Evolutionary conservation across 2,888 invertebrate species (phyloP).

Genomic region (Gasteruption jaculator): DNA sequence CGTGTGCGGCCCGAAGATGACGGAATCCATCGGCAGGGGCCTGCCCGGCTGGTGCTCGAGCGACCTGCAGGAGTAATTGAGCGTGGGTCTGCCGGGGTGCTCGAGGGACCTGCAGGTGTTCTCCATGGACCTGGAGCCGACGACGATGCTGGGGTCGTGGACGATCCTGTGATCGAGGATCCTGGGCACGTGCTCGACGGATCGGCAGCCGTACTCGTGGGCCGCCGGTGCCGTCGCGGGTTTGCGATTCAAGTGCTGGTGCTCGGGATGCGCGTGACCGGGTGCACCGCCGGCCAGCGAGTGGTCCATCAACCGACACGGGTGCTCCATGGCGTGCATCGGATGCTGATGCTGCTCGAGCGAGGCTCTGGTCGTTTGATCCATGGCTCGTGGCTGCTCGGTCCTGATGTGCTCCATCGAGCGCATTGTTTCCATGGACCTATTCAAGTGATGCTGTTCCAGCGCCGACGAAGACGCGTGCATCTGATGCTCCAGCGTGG

Average conservation of each 20-base stretch:
- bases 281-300: slow-evolving; percentile 29
- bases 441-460: slow-evolving; percentile 35
- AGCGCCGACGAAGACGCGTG: slow-evolving; percentile 23
- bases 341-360: slow-evolving; percentile 35
- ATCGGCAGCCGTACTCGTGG: slow-evolving; percentile 45
- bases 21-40: slow-evolving; percentile 53
- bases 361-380: slow-evolving; percentile 26
- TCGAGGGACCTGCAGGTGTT: slow-evolving; percentile 34
- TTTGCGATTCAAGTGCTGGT: slow-evolving; percentile 33
- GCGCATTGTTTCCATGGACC: slow-evolving; percentile 39
- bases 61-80: slow-evolving; percentile 43
- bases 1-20: slow-evolving; percentile 53
- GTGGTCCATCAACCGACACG: slow-evolving; percentile 45
- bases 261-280: slow-evolving; percentile 41
- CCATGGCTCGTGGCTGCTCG: slow-evolving; percentile 32
- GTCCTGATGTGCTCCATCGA: slow-evolving; percentile 29
- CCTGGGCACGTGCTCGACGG: slow-evolving; percentile 43
- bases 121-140: slow-evolving; percentile 25
- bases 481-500: slow-evolving; percentile 22
- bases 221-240: too few species aligned
- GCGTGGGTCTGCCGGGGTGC: slow-evolving; percentile 31
- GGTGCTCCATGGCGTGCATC: slow-evolving; percentile 41
- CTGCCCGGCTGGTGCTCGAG: slow-evolving; percentile 52
- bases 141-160: slow-evolving; percentile 32
- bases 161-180: slow-evolving; percentile 40